These are phyloP conservation scores for Thunnus albacares DNA, from an alignment of 2,797 vertebrate species.

Conservation along the genomic window DNA sequence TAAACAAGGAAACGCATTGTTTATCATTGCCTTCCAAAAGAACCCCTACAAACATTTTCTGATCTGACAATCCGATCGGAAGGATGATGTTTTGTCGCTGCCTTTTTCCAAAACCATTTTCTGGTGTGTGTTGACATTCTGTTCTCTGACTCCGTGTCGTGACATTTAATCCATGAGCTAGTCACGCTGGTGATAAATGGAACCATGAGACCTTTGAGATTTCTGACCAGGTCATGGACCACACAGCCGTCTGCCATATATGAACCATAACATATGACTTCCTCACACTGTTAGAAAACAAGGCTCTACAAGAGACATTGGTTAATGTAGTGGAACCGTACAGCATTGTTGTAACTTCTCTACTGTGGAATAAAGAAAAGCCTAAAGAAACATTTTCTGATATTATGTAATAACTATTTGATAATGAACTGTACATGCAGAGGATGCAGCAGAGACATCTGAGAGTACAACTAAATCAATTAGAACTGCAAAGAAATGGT, in stretches of 20 bases:
- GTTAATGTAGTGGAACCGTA: background rate
- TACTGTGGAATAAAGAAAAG: background rate
- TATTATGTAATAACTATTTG: background rate
- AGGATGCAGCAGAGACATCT: background rate
- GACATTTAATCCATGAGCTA: slow-evolving; percentile 51
- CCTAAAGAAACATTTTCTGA: background rate
- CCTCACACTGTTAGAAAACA: slow-evolving; percentile 19
- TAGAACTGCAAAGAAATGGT: too few relatives aligned
- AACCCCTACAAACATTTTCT: background rate
- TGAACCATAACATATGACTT: slow-evolving; percentile 31
- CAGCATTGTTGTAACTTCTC: background rate
- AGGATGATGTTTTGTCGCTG: background rate
- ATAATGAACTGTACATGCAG: background rate
- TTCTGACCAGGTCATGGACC: slow-evolving; percentile 42
- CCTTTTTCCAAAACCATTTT: background rate
- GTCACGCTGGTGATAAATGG: slow-evolving; percentile 44
- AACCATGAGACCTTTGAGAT: slow-evolving; percentile 52
- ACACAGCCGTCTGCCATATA: background rate
- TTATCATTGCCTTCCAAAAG: too few relatives aligned
- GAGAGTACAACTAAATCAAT: background rate
- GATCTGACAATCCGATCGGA: background rate
- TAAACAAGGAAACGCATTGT: too few relatives aligned
- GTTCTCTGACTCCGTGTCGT: slow-evolving; percentile 45
- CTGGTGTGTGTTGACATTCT: slow-evolving; percentile 35
- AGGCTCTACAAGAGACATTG: background rate